Conservation (phyloP, 2,113 vertebrate species). For the Tetraodon nigroviridis region DNA sequence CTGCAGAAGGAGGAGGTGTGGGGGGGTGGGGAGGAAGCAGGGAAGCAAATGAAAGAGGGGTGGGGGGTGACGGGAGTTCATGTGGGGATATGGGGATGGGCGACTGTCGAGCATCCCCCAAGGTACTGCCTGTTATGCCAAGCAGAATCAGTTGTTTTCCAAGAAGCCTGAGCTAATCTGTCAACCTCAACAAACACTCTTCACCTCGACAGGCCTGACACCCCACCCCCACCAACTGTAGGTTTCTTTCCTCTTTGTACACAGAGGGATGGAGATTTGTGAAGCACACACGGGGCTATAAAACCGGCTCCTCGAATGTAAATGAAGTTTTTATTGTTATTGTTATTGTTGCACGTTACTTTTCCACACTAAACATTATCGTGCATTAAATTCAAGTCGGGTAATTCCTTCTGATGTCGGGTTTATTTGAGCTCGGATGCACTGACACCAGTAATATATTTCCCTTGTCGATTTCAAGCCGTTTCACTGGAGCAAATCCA, state of each 20-base stretch:
- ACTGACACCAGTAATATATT: slow-evolving; percentile 16
- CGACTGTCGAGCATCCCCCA: slow-evolving; percentile 71
- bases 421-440: slow-evolving; percentile 26
- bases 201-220: slow-evolving; percentile 29
- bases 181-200: slow-evolving; percentile 65
- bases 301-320: slow-evolving; percentile 9
- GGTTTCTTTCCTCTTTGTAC: slow-evolving; percentile 41
- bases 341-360: slow-evolving; percentile 5
- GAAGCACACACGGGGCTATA: neutral
- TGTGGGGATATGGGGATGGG: slow-evolving; percentile 66
- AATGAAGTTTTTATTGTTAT: neutral
- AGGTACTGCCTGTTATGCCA: slow-evolving; percentile 70
- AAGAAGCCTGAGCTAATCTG: slow-evolving; percentile 69
- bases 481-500: slow-evolving; percentile 27
- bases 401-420: slow-evolving; percentile 13
- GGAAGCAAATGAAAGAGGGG: slow-evolving; percentile 49
- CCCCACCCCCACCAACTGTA: slow-evolving; percentile 30
- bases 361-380: slow-evolving; percentile 5
- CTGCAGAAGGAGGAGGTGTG: slow-evolving; percentile 56
- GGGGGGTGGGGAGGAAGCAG: too few relatives aligned
- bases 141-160: slow-evolving; percentile 69
- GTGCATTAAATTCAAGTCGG: slow-evolving; percentile 4
- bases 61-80: slow-evolving; percentile 47
- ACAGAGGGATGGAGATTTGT: slow-evolving; percentile 25
- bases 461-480: slow-evolving; percentile 10